A percentile compares a stretch with the other conserved stretches of the same genome.
Evolutionary conservation across 2,113 vertebrate species (phyloP).

Genomic region (Corythornis cristatus): DNA sequence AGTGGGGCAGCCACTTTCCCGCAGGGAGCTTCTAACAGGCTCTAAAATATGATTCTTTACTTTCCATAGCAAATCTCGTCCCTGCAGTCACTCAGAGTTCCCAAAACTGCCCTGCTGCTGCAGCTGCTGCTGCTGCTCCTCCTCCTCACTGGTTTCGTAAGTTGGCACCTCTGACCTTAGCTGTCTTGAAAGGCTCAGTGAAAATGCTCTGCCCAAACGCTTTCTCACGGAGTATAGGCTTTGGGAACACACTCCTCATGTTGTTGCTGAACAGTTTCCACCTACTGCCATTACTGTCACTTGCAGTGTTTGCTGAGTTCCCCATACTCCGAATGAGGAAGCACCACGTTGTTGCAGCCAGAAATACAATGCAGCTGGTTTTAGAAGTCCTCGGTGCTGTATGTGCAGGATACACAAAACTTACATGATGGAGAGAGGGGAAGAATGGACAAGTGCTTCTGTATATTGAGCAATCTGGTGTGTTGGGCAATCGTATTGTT

Average conservation of each 20-base stretch:
- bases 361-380: background rate
- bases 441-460: background rate
- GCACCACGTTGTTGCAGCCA: background rate
- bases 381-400: background rate
- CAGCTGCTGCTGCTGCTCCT: background rate
- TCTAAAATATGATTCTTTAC: background rate
- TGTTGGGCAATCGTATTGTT: background rate
- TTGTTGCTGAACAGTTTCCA: background rate
- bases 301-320: background rate
- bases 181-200: background rate
- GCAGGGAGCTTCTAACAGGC: background rate
- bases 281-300: rapidly evolving
- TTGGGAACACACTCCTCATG: rapidly evolving
- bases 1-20: background rate
- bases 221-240: background rate
- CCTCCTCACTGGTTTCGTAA: background rate
- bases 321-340: background rate
- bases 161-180: background rate
- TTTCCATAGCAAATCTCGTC: background rate
- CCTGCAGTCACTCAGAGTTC: background rate
- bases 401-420: background rate
- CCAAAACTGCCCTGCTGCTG: background rate
- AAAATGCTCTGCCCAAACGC: background rate
- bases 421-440: background rate
- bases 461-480: background rate